A percentile compares a stretch with the other conserved stretches of the same genome.
These are phyloP conservation scores for Oncorhynchus masou DNA, from an alignment of 2,113 vertebrate species.

Conservation along the genomic window DNA sequence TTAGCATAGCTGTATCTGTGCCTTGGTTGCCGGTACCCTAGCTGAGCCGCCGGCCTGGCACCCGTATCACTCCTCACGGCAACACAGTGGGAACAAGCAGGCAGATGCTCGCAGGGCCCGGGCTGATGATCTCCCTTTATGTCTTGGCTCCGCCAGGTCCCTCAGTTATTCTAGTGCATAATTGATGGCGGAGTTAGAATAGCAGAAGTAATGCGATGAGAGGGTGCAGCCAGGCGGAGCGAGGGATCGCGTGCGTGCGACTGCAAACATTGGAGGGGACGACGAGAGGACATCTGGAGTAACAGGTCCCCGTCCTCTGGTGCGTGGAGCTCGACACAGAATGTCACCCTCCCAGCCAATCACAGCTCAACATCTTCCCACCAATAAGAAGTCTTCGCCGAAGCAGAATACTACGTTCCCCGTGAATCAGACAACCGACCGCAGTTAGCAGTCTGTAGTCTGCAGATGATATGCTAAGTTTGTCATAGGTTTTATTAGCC, in stretches of 20 bases:
- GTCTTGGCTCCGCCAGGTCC: conserved; percentile 62
- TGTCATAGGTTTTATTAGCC: not conserved
- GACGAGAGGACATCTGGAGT: conserved; percentile 75
- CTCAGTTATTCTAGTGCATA: conserved; percentile 82
- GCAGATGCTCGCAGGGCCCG: conserved; percentile 47
- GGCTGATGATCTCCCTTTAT: conserved; percentile 66
- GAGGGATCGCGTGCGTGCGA: conserved; percentile 74
- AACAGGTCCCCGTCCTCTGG: conserved; percentile 67
- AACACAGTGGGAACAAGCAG: conserved; percentile 36
- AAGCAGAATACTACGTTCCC: conserved; percentile 59
- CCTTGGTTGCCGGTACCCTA: conserved; percentile 8
- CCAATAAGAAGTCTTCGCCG: conserved; percentile 49
- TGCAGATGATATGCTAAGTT: not conserved
- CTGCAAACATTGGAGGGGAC: conserved; percentile 77
- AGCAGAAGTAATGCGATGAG: conserved; percentile 85
- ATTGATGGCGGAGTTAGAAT: conserved; percentile 82
- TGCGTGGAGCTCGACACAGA: conserved; percentile 52
- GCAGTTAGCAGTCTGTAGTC: not conserved
- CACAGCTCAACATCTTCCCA: conserved; percentile 12
- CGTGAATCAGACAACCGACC: conserved; percentile 26
- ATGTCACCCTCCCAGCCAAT: conserved; percentile 61
- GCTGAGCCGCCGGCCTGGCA: conserved; percentile 16
- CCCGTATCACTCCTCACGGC: conserved; percentile 53
- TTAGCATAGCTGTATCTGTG: conserved; percentile 5
- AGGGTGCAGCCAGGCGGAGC: conserved; percentile 76